These are phyloP conservation scores for Aix galericulata DNA, from an alignment of 2,113 vertebrate species.

Conservation along the genomic window DNA sequence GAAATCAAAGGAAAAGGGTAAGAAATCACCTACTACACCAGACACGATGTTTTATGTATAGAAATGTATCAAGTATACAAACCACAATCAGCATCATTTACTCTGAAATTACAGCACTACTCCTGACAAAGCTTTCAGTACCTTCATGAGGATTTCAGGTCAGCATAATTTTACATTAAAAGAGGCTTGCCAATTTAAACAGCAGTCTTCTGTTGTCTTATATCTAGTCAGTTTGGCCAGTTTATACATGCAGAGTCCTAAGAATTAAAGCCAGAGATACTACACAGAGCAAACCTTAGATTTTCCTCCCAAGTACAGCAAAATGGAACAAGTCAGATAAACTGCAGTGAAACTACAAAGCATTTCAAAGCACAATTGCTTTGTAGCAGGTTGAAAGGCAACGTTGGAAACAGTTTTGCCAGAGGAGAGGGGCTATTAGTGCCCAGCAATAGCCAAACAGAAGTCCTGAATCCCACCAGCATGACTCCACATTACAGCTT, in stretches of 20 bases:
- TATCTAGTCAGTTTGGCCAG: background rate
- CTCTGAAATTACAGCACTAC: background rate
- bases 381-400: background rate
- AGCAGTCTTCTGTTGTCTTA: background rate
- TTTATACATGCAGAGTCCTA: background rate
- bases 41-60: background rate
- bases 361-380: background rate
- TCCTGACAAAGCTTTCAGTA: background rate
- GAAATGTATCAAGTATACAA: background rate
- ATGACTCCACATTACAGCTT: background rate
- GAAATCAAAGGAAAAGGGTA: background rate
- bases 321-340: background rate
- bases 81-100: accelerated
- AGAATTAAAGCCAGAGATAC: background rate
- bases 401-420: background rate
- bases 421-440: background rate
- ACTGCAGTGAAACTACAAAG: background rate
- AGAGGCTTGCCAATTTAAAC: background rate
- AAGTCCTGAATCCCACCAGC: background rate
- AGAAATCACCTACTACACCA: background rate
- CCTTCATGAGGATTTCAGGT: background rate
- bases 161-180: background rate
- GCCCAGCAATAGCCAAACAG: background rate
- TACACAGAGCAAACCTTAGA: background rate
- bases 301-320: background rate